These are phyloP conservation scores for Glossophaga mutica DNA, from an alignment of 2,797 vertebrate genomes.

Conservation along the genomic window DNA sequence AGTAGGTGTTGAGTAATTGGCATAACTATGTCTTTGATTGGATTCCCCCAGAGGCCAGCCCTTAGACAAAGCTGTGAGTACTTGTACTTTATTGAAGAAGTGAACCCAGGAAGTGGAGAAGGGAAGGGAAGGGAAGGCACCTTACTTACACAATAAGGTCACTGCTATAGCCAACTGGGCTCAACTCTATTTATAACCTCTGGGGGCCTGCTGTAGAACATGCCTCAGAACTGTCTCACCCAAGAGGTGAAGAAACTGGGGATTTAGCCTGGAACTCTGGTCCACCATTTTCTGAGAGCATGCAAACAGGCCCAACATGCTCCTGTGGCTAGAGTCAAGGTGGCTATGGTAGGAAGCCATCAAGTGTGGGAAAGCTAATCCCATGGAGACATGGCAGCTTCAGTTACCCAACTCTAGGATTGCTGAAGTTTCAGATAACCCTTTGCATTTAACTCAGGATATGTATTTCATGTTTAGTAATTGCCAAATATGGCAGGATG, in stretches of 20 bases:
- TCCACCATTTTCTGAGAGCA: too few species aligned
- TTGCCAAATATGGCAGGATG: neutral
- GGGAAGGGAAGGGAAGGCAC: neutral
- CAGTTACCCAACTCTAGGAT: rapidly evolving
- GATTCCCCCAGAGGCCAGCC: neutral
- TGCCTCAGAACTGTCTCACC: neutral
- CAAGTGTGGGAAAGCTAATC: neutral
- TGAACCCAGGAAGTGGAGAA: neutral
- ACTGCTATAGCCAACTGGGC: neutral
- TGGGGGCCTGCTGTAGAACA: too few species aligned
- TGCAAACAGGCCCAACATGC: too few species aligned
- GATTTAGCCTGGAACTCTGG: neutral
- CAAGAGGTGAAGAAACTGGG: neutral
- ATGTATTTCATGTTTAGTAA: neutral
- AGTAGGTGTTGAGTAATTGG: neutral
- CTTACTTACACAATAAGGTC: neutral
- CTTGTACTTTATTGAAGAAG: neutral
- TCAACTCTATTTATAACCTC: neutral
- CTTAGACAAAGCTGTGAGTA: neutral
- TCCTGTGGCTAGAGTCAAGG: neutral
- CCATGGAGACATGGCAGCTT: neutral
- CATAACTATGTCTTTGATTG: neutral
- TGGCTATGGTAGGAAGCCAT: neutral
- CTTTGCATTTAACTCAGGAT: neutral
- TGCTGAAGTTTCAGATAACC: neutral